phyloP scores from a whole-genome alignment of 2,797 vertebrate species.

The Periophthalmus magnuspinnatus region DNA sequence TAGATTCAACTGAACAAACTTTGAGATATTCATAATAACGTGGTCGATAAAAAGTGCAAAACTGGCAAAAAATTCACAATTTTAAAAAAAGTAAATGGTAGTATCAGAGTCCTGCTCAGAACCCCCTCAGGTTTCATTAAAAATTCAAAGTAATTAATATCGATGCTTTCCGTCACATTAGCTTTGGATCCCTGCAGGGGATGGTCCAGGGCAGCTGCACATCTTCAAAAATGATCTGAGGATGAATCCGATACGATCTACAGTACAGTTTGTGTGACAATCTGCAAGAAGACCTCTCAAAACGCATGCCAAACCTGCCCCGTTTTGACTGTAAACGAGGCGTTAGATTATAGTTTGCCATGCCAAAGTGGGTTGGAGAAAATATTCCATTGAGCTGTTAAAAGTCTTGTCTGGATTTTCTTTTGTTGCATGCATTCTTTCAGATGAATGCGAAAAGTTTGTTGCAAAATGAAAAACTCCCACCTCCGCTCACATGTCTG shows the following conservation, averaged over 20 bases:
- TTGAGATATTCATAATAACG: no score
- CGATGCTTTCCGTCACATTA: no score
- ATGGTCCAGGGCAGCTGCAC: no score
- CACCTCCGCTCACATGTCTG: conserved; percentile 8
- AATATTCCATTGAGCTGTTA: conserved; percentile 8
- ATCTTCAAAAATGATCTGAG: no score
- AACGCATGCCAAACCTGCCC: neutral
- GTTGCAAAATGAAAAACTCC: conserved; percentile 22
- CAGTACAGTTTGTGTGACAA: neutral
- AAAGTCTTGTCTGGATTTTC: conserved; percentile 6
- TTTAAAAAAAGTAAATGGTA: no score
- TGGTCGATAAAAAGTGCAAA: neutral
- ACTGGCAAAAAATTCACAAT: neutral
- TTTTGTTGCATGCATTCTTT: conserved; percentile 10
- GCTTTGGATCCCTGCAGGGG: no score
- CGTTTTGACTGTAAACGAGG: neutral
- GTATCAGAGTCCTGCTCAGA: no score
- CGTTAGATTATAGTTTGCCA: neutral
- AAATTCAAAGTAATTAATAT: no score
- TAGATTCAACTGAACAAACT: neutral
- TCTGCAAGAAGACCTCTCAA: neutral
- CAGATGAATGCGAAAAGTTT: conserved; percentile 8
- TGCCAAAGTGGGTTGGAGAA: neutral
- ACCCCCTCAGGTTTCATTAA: no score
- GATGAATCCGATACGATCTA: no score